Percentiles rank a stretch among this genome's conserved stretches.
These are phyloP conservation scores for Cygnus olor DNA, from an alignment of 2,797 vertebrate species.

Conservation along the genomic window DNA sequence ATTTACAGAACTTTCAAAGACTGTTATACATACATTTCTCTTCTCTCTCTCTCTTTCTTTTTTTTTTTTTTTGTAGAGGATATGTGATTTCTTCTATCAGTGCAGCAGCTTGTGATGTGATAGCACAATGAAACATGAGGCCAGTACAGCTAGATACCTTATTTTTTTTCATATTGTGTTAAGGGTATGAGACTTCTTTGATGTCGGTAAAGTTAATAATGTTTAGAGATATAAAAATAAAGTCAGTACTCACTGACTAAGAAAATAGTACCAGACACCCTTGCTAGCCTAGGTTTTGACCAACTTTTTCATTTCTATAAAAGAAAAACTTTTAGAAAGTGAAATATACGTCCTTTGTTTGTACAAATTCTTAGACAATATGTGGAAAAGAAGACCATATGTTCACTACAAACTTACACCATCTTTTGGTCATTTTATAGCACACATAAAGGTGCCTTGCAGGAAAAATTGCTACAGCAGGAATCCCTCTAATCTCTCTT, in stretches of 20 bases:
- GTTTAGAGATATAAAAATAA: constrained; percentile 44
- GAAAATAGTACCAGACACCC: neutral
- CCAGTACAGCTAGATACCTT: constrained; percentile 23
- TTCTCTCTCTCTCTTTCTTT: neutral
- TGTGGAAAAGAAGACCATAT: neutral
- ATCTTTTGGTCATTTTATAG: constrained; percentile 28
- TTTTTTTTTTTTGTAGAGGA: neutral
- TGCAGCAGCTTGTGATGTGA: constrained; percentile 52
- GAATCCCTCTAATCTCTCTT: neutral
- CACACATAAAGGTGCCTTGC: neutral
- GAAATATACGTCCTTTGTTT: neutral
- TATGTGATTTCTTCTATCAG: constrained; percentile 19
- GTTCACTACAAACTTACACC: constrained; percentile 18
- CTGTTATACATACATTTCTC: neutral
- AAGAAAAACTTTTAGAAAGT: constrained; percentile 15
- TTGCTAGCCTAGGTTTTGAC: neutral
- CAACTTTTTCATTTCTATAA: neutral
- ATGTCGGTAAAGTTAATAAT: constrained; percentile 32
- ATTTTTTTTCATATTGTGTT: constrained; percentile 15
- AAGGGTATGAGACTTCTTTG: constrained; percentile 25
- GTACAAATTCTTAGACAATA: constrained; percentile 12
- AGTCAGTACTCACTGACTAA: constrained; percentile 4
- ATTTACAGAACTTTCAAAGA: constrained; percentile 38
- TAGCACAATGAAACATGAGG: constrained; percentile 44
- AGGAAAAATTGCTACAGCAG: neutral